Conservation (phyloP, 2,888 invertebrate genomes). For the Onthophagus sagittarius region DNA sequence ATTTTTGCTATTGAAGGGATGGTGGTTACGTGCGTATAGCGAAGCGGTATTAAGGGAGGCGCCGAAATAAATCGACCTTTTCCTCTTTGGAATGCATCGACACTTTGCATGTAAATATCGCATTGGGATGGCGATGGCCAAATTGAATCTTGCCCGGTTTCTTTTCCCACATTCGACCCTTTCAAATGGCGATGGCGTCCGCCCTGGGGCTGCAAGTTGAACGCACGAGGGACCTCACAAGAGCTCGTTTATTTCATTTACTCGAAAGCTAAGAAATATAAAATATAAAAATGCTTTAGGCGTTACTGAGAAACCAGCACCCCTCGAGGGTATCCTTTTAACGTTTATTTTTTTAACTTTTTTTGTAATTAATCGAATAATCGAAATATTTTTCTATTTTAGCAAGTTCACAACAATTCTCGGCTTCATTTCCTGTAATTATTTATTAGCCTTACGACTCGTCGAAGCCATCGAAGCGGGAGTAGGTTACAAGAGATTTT, state of each 20-base stretch:
- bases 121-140: conserved; percentile 4
- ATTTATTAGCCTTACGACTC: background rate
- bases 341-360: background rate
- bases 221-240: conserved; percentile 4
- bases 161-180: conserved; percentile 1
- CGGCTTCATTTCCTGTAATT: background rate
- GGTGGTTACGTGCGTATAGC: background rate
- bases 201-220: background rate
- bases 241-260: conserved; percentile 12
- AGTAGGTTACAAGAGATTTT: background rate
- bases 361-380: background rate
- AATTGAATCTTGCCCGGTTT: conserved; percentile 4
- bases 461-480: background rate
- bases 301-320: background rate
- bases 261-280: conserved; percentile 2
- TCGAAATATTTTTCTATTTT: no score
- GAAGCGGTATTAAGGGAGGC: background rate
- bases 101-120: conserved; percentile 11
- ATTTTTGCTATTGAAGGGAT: background rate
- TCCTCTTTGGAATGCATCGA: background rate
- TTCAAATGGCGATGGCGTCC: background rate
- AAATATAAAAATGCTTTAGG: conserved; percentile 8
- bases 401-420: no score
- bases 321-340: background rate
- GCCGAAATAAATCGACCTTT: background rate